A percentile compares a stretch with the other conserved stretches of the same genome.
phyloP scores from a whole-genome alignment of 2,888 invertebrate genomes.

The Macropis europaea region DNA sequence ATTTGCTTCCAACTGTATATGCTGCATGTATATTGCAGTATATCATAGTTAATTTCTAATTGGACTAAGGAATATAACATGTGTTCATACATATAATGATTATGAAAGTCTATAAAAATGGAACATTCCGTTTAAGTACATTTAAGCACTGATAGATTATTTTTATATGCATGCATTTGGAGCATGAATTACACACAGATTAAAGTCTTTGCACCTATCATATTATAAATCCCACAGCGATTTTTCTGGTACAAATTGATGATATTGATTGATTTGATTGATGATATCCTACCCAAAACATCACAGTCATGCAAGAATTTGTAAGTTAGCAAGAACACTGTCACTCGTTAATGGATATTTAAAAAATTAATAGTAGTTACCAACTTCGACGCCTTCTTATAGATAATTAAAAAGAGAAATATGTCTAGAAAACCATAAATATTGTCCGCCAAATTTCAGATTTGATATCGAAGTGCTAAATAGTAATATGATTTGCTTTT shows the following conservation, averaged over 20 bases:
- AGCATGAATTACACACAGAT: conserved; percentile 2
- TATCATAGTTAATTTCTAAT: neutral
- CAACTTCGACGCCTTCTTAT: neutral
- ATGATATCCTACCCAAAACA: neutral
- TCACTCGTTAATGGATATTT: conserved; percentile 1
- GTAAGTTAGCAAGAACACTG: neutral
- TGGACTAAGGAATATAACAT: neutral
- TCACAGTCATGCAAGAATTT: conserved; percentile 1
- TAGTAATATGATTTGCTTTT: conserved; percentile 62
- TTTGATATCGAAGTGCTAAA: conserved; percentile 45
- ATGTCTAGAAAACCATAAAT: conserved; percentile 16
- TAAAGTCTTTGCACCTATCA: conserved; percentile 1
- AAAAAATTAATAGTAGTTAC: neutral
- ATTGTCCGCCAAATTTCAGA: conserved; percentile 25
- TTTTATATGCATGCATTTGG: conserved; percentile 24
- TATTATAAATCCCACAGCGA: neutral
- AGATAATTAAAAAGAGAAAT: neutral
- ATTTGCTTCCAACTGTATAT: neutral
- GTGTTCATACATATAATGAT: neutral
- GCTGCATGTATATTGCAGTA: neutral
- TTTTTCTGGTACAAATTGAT: conserved; percentile 2
- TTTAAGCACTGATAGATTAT: neutral
- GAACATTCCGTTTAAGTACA: neutral
- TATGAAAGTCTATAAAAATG: neutral
- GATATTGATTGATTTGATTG: too few species aligned